Evolutionary conservation across 2,888 invertebrate genomes (phyloP).

Genomic region (Amphipoea oculea): DNA sequence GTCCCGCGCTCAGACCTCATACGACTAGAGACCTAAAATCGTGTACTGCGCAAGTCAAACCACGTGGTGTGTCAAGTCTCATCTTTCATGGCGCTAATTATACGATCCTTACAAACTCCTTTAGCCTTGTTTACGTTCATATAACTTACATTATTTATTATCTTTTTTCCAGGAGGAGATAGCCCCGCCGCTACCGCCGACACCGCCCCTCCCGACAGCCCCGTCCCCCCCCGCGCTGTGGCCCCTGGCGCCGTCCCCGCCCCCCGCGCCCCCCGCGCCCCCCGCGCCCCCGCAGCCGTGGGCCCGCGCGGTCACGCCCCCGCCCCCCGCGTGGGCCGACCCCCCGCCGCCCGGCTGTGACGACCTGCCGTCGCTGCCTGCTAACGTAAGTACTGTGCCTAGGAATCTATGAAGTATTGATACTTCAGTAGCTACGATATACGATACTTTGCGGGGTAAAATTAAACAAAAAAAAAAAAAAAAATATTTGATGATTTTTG

Average conservation of each 20-base stretch:
- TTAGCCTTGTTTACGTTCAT: too few species aligned
- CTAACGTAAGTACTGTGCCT: constrained; percentile 30
- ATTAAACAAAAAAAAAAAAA: too few species aligned
- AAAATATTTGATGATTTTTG: too few species aligned
- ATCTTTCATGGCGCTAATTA: too few species aligned
- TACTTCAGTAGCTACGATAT: not conserved
- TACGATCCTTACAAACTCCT: not conserved
- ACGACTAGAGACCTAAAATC: too few species aligned
- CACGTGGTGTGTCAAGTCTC: too few species aligned
- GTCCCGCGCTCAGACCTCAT: too few species aligned
- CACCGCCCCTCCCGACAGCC: constrained; percentile 60
- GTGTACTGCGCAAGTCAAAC: too few species aligned
- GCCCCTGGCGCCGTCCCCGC: constrained; percentile 62
- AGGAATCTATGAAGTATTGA: not conserved
- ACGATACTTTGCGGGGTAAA: too few species aligned
- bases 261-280: constrained; percentile 70
- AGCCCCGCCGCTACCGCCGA: constrained; percentile 29
- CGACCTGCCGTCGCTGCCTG: constrained; percentile 73
- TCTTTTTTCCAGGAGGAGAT: constrained; percentile 54
- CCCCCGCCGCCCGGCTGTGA: constrained; percentile 85
- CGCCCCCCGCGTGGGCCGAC: constrained; percentile 76
- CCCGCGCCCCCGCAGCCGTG: constrained; percentile 66
- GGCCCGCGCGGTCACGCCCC: constrained; percentile 73
- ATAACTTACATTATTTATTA: not conserved
- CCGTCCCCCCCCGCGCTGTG: constrained; percentile 14